Conservation (phyloP, 2,888 invertebrate species). For the Spisula solida region DNA sequence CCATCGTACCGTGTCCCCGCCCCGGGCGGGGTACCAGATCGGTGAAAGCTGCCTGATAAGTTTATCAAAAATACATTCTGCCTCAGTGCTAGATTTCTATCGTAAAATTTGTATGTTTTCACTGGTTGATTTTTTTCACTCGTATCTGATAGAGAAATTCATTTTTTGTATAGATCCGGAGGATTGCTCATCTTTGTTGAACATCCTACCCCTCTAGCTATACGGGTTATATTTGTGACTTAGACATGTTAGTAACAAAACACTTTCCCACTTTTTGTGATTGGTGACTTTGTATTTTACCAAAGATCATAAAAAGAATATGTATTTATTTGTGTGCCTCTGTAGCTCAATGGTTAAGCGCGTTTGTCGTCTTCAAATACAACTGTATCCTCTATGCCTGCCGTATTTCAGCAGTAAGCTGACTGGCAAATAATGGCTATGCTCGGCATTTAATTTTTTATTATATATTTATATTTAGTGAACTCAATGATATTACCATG, state of each 20-base stretch:
- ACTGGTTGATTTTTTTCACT: slow-evolving; percentile 23
- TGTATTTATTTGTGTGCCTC: too few relatives aligned
- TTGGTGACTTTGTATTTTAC: background rate
- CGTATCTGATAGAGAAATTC: background rate
- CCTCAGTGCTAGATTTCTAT: slow-evolving; percentile 29
- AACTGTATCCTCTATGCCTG: too few relatives aligned
- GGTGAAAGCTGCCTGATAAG: slow-evolving; percentile 46
- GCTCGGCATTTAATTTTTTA: too few relatives aligned
- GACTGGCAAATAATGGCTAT: too few relatives aligned
- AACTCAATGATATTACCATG: too few relatives aligned
- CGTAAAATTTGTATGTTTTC: slow-evolving; percentile 47
- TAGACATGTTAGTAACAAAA: background rate
- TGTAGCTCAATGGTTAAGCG: too few relatives aligned
- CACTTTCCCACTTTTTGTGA: background rate
- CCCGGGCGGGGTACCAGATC: slow-evolving; percentile 15
- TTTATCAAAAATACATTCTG: slow-evolving; percentile 53
- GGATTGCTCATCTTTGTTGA: background rate
- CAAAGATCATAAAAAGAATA: too few relatives aligned
- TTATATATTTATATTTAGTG: too few relatives aligned
- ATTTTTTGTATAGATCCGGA: background rate
- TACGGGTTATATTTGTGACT: background rate
- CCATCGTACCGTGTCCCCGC: background rate
- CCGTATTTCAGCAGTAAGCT: too few relatives aligned
- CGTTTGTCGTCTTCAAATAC: too few relatives aligned
- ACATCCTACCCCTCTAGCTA: background rate